Percentiles rank a stretch among this genome's conserved stretches.
Evolutionary conservation across 2,888 invertebrate genomes (phyloP).

Genomic region (Odontocolon sp.): DNA sequence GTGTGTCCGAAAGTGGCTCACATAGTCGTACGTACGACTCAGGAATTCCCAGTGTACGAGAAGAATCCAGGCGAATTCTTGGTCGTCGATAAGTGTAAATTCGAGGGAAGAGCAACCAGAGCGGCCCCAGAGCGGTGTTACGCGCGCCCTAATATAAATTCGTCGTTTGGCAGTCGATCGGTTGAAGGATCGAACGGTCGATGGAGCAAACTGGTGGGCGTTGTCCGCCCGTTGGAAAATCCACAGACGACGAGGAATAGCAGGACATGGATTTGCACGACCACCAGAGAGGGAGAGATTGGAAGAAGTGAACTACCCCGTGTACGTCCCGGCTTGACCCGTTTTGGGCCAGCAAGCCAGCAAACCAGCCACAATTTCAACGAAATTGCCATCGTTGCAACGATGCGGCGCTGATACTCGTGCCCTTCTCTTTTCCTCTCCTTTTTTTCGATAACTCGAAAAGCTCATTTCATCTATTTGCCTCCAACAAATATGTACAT

Average conservation of each 20-base stretch:
- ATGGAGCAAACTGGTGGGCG: background rate
- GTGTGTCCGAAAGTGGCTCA: background rate
- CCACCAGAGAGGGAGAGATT: slow-evolving; percentile 16
- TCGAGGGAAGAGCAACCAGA: too few species aligned
- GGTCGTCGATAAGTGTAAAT: slow-evolving; percentile 6
- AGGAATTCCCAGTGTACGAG: background rate
- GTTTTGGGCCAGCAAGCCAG: too few species aligned
- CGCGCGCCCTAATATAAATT: slow-evolving; percentile 39
- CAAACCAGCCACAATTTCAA: slow-evolving; percentile 57
- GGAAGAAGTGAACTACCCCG: too few species aligned
- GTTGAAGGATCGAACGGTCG: slow-evolving; percentile 12
- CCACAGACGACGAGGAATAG: slow-evolving; percentile 17
- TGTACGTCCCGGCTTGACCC: too few species aligned
- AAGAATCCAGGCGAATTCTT: slow-evolving; percentile 1
- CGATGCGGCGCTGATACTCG: slow-evolving; percentile 52
- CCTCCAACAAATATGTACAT: slow-evolving; percentile 32
- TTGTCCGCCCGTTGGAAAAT: slow-evolving; percentile 46
- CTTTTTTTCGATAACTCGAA: slow-evolving; percentile 19
- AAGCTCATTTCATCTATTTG: slow-evolving; percentile 40
- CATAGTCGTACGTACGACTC: background rate
- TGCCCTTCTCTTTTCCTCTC: slow-evolving; percentile 4
- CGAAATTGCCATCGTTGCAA: slow-evolving; percentile 59
- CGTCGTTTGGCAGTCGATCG: slow-evolving; percentile 23
- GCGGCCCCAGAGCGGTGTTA: background rate
- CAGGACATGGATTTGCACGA: slow-evolving; percentile 47